Conservation (phyloP, 2,888 invertebrate species). For the Agriopis aurantiaria region DNA sequence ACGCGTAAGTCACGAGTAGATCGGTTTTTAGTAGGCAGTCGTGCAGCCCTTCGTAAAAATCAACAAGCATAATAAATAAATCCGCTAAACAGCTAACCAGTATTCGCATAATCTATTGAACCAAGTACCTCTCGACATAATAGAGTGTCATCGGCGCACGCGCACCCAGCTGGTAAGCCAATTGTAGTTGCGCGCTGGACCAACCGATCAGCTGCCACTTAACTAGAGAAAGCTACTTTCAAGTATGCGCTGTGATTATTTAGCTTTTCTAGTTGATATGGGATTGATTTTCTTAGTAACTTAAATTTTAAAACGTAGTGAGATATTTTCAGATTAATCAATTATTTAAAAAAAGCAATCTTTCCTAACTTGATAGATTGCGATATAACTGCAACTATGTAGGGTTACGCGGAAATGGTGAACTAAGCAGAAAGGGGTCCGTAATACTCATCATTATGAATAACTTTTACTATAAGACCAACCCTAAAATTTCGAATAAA, state of each 20-base stretch:
- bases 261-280: conserved; percentile 30
- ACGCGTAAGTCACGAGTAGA: no score
- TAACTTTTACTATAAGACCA: no score
- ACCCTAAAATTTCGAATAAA: no score
- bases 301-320: no score
- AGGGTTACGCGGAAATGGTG: no score
- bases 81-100: conserved; percentile 67
- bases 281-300: no score
- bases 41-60: conserved; percentile 1
- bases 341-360: no score
- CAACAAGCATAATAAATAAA: conserved; percentile 38
- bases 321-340: no score
- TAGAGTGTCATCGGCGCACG: conserved; percentile 69
- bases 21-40: background rate
- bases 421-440: no score
- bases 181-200: conserved; percentile 68
- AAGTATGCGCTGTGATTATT: conserved; percentile 45
- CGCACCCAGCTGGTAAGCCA: conserved; percentile 70
- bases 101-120: conserved; percentile 75
- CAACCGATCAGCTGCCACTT: conserved; percentile 71
- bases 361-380: no score
- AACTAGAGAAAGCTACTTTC: conserved; percentile 55
- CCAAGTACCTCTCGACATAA: conserved; percentile 75
- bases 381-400: no score
- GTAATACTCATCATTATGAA: no score